These are phyloP conservation scores for Timema cristinae DNA, from an alignment of 2,888 invertebrate species.

Conservation along the genomic window DNA sequence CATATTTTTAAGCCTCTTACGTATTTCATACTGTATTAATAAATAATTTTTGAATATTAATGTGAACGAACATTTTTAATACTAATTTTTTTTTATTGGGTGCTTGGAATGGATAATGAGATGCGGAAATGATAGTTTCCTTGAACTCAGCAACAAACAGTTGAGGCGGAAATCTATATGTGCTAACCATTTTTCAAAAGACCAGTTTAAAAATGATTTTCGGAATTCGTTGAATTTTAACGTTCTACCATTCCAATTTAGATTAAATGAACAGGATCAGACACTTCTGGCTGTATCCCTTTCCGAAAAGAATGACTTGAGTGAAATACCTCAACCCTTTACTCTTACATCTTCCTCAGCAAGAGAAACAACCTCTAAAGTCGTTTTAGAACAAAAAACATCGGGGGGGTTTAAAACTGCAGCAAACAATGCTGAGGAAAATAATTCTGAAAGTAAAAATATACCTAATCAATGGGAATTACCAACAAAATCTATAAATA, in stretches of 20 bases:
- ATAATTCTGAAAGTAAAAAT: no score
- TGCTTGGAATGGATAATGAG: constrained; percentile 4
- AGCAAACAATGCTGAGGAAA: no score
- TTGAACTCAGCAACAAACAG: not conserved
- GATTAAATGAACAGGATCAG: not conserved
- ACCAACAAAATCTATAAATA: not conserved
- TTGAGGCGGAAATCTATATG: not conserved
- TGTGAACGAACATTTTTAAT: no score
- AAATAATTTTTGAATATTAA: no score
- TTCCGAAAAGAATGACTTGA: no score
- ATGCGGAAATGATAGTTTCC: not conserved
- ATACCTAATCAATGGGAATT: not conserved
- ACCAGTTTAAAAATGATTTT: not conserved
- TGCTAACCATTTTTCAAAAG: not conserved
- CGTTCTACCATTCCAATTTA: not conserved
- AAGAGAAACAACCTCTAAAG: no score
- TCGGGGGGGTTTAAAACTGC: no score
- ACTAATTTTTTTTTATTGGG: not conserved
- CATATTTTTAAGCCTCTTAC: no score
- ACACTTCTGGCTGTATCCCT: not conserved
- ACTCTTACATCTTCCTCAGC: no score
- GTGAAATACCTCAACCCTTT: no score
- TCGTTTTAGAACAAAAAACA: no score
- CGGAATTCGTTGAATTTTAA: not conserved
- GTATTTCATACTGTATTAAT: no score